A percentile compares a stretch with the other conserved stretches of the same genome.
phyloP scores from a whole-genome alignment of 1,140 invertebrate genomes.

The Neodiprion virginianus region DNA sequence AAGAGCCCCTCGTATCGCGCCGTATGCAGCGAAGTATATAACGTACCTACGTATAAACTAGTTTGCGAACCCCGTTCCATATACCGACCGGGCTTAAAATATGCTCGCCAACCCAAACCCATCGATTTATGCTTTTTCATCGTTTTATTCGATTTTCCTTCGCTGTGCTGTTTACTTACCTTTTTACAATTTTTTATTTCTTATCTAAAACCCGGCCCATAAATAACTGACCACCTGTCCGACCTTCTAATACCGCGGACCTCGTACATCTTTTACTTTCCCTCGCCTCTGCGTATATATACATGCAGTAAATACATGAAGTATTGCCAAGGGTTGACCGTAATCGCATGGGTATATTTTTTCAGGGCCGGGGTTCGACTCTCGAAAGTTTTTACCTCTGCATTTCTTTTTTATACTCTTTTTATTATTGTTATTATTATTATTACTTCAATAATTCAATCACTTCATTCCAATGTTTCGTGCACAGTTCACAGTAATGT shows the following conservation, averaged over 20 bases:
- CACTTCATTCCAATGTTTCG: no score
- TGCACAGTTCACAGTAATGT: no score
- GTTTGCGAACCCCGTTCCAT: not conserved
- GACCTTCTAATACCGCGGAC: not conserved
- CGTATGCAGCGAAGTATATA: not conserved
- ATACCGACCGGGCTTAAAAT: not conserved
- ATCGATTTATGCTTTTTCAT: not conserved
- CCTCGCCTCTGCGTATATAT: no score
- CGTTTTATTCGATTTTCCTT: not conserved
- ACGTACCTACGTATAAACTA: not conserved
- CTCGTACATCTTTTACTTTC: not conserved
- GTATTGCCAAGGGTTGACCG: no score
- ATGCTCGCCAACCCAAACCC: not conserved
- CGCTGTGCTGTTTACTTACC: not conserved
- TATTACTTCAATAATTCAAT: no score
- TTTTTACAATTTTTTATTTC: no score
- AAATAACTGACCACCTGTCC: conserved; percentile 7
- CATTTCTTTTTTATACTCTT: no score
- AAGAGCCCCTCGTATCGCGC: not conserved
- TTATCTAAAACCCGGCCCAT: not conserved
- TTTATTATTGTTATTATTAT: no score
- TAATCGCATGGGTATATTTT: no score
- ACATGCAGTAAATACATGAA: no score
- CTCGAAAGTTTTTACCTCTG: no score
- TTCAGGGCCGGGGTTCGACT: no score